phyloP scores from a whole-genome alignment of 1,140 invertebrate species.

The Sminthurides bifidus region DNA sequence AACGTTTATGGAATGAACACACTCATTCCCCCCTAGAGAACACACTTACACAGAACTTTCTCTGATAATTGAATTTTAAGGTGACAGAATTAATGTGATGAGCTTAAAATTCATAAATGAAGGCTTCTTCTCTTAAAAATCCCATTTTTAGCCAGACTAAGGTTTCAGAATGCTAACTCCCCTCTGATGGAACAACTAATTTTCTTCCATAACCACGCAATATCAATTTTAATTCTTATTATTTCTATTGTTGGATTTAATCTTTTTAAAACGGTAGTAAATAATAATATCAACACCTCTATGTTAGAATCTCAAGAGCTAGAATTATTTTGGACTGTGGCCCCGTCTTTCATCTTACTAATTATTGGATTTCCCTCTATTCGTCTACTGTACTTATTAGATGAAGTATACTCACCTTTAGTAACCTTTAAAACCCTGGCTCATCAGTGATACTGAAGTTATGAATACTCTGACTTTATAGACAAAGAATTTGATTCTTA shows the following conservation, averaged over 20 bases:
- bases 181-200: slow-evolving; percentile 48
- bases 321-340: slow-evolving; percentile 52
- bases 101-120: slow-evolving; percentile 49
- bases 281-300: slow-evolving; percentile 36
- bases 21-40: slow-evolving; percentile 43
- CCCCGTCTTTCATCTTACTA: slow-evolving; percentile 49
- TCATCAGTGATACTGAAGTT: slow-evolving; percentile 56
- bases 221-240: slow-evolving; percentile 42
- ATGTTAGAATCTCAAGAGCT: slow-evolving; percentile 42
- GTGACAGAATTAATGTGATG: slow-evolving; percentile 45
- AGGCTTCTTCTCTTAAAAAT: slow-evolving; percentile 39
- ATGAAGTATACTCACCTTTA: slow-evolving; percentile 44
- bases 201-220: slow-evolving; percentile 47
- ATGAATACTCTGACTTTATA: slow-evolving; percentile 47
- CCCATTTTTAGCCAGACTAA: slow-evolving; percentile 41
- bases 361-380: slow-evolving; percentile 50
- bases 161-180: slow-evolving; percentile 44
- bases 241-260: slow-evolving; percentile 35
- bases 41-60: slow-evolving; percentile 46
- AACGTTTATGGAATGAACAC: slow-evolving; percentile 47
- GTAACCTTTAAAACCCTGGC: slow-evolving; percentile 49
- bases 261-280: slow-evolving; percentile 30
- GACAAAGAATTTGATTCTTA: slow-evolving; percentile 51
- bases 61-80: slow-evolving; percentile 42
- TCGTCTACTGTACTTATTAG: slow-evolving; percentile 47